A percentile compares a stretch with the other conserved stretches of the same genome.
Evolutionary conservation across 2,888 invertebrate species (phyloP).

Genomic region (Pterostichus niger): DNA sequence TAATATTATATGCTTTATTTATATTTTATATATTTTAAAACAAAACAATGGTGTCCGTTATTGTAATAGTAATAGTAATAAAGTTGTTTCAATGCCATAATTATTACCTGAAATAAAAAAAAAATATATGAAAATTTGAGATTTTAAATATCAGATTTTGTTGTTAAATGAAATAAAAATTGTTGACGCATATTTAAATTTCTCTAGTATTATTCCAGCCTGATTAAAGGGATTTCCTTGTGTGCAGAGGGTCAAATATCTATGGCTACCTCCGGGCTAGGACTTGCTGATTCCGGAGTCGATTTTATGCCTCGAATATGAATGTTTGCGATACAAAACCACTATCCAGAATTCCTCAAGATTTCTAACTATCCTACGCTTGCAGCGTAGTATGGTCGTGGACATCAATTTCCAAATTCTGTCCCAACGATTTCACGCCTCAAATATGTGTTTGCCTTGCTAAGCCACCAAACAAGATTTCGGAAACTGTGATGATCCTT

Average conservation of each 20-base stretch:
- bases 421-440: conserved; percentile 41
- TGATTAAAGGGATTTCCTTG: conserved; percentile 18
- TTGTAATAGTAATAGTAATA: too few species aligned
- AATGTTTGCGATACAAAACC: conserved; percentile 48
- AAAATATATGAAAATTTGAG: neutral
- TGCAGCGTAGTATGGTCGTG: neutral
- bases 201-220: conserved; percentile 1
- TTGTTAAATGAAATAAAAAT: conserved; percentile 9
- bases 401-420: conserved; percentile 27
- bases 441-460: conserved; percentile 47
- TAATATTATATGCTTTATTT: too few species aligned
- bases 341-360: neutral
- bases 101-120: too few species aligned
- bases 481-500: conserved; percentile 30
- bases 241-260: conserved; percentile 39
- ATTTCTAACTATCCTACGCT: neutral
- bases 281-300: conserved; percentile 33
- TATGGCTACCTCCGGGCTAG: neutral
- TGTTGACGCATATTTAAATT: conserved; percentile 41
- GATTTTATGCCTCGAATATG: conserved; percentile 39
- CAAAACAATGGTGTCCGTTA: too few species aligned
- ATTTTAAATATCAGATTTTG: conserved; percentile 26
- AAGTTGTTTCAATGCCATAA: too few species aligned
- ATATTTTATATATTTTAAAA: too few species aligned
- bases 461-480: conserved; percentile 38